Evolutionary conservation across 2,113 vertebrate species (phyloP).

Genomic region (Vulpes vulpes): DNA sequence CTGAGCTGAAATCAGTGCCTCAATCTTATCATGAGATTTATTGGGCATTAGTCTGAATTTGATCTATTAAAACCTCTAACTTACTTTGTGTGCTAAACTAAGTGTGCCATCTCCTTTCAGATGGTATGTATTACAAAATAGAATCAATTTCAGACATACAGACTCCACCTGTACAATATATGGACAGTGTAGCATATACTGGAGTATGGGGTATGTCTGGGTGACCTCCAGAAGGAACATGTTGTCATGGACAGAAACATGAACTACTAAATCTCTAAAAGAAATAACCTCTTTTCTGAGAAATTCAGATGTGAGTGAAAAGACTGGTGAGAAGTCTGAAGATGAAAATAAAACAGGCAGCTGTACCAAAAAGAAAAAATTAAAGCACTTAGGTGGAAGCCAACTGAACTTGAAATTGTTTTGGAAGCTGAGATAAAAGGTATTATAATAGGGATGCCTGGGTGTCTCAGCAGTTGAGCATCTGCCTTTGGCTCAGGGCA

Average conservation of each 20-base stretch:
- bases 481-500: no score
- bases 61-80: background rate
- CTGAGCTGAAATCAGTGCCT: background rate
- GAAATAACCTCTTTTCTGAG: background rate
- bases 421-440: slow-evolving; percentile 6
- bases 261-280: background rate
- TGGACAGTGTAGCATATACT: background rate
- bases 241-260: background rate
- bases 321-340: background rate
- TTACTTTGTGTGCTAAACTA: background rate
- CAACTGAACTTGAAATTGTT: slow-evolving; percentile 31
- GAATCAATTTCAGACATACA: background rate
- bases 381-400: background rate
- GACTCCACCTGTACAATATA: background rate
- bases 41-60: background rate
- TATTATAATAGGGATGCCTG: no score
- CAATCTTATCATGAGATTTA: background rate
- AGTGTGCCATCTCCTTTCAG: background rate
- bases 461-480: no score
- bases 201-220: background rate
- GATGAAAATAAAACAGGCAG: background rate
- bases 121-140: background rate
- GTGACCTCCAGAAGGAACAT: background rate
- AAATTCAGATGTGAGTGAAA: background rate
- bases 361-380: background rate